Base-by-base conservation (phyloP, 2,888 invertebrate genomes). In the Acanthopleura granulata region DNA sequence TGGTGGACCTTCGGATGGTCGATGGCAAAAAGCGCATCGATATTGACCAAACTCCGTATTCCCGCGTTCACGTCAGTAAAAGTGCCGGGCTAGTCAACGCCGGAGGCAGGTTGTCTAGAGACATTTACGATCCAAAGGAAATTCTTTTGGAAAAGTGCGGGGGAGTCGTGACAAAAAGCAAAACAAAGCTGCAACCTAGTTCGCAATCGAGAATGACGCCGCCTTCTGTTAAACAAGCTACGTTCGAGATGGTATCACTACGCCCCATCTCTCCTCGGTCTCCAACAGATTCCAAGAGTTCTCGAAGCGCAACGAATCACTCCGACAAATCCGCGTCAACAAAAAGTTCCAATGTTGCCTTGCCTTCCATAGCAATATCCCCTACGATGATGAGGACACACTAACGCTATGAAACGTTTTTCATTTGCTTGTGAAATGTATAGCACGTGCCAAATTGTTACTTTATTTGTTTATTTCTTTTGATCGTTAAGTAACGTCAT, bases 361-460 rank as follows among this genome's bases (percentile, higher is more conserved):
- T 66, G 25, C 66, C 66, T 22, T 66, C 66, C 16, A 66, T 66
- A 22, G 18, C 66, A 66, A 66, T 66, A 16, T 66, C 66, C 1
- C 66, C 66, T 6, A 66, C 66, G 18, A 66, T 66, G 66, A 66
- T 66, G 66, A 22, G 66, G 66, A 66, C 57, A 18, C 3, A 57
- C 57, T 57, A 22, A 57, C 6, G 57, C 22, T 57, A 22, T 40
- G 40, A 9, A 40, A 40, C 40, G n/a, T n/a, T n/a, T n/a, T 40
- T 40, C 40, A 40, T 40, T n/a, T 40, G 40, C 40, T 40, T 40
- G 40, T 40, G 40, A 40, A 40, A 3, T 40, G 3, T 40, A 9
- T 9, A 40, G 40, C 40, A 6, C 9, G 40, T 40, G 40, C 40
- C 40, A 40, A 40, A 40, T 40, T 40, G 9, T 6, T 40, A 40